Evolutionary conservation across 2,888 invertebrate species (phyloP), one percentile per base, ranked within the genome.

Genomic region (Palloptera scutellata): DNA sequence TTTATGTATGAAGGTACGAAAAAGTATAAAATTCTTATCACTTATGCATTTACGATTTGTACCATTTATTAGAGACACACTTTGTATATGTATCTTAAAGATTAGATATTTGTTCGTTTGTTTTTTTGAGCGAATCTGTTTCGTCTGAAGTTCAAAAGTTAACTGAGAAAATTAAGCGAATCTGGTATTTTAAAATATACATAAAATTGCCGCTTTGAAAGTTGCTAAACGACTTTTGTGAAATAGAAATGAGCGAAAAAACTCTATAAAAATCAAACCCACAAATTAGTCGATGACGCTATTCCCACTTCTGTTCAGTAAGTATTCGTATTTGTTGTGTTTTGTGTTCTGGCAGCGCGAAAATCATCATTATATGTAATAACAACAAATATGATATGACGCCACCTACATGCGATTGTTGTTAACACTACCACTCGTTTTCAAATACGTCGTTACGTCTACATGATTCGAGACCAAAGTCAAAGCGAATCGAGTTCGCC

Each of bases 181-280:
- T 57, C 55, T 45, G 40, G 43, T 68, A 68, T 58, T 68, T 57
- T 65, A 65, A 68, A 68, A 65, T 68, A 68, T n/a, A n/a, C n/a
- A n/a, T 62, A 17, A 64, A 61, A 42, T 61, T 30, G 30, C 11
- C 52, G 55, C 30, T 57, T 60, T 42, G 61, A 68, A 68, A 68
- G 61, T 65, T 41, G 64, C 40, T 65, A 15, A 58, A 65, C 68
- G 30, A 41, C 64, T 64, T 61, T 45, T 48, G 12, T 53, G 53
- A 45, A n/a, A 42, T 61, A 54, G 41, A 41, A 58, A 41, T 20
- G 20, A 53, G 41, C 20, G 15, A 57, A 62, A 40, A 57, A 41
- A n/a, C n/a, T 20, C 15, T n/a, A 48, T 15, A 48, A 3, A 48
- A 12, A 48, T 48, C 15, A 61, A 48, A 13, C 42, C 13, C 59